Percentiles rank a stretch among this genome's conserved stretches.
Conservation (phyloP, 2,797 vertebrate species). For the Epinephelus coioides region DNA sequence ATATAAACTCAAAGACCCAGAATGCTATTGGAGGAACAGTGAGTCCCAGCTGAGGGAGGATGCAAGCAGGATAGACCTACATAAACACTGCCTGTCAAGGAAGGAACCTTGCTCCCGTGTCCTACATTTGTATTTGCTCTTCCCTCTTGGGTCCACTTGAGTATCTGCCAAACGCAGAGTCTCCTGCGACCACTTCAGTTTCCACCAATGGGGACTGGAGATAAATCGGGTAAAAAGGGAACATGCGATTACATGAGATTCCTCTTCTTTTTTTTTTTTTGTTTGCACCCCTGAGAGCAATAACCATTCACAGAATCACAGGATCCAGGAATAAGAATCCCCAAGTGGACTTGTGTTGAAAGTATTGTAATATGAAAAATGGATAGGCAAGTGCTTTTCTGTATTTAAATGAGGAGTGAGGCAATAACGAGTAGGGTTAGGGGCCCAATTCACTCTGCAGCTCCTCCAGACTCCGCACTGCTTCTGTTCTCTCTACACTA, state of each 20-base stretch:
- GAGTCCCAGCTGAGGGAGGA: conserved; percentile 50
- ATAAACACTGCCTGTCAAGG: conserved; percentile 60
- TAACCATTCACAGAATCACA: conserved; percentile 57
- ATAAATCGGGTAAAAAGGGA: conserved; percentile 56
- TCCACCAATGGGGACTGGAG: conserved; percentile 37
- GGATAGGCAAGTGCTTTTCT: conserved; percentile 21
- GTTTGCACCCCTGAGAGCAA: conserved; percentile 61
- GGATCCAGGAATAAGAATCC: conserved; percentile 63
- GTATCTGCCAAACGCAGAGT: conserved; percentile 42
- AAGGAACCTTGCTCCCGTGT: conserved; percentile 64
- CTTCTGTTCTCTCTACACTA: conserved; percentile 27
- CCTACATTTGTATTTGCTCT: conserved; percentile 72
- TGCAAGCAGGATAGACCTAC: conserved; percentile 45
- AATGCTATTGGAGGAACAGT: conserved; percentile 35
- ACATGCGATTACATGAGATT: conserved; percentile 30
- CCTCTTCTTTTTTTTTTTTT: conserved; percentile 17
- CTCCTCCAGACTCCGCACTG: conserved; percentile 9
- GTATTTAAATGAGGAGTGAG: conserved; percentile 26
- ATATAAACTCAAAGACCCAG: conserved; percentile 61
- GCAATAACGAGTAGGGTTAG: not conserved
- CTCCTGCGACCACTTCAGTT: conserved; percentile 63
- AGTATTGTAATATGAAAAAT: conserved; percentile 40
- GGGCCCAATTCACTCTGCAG: conserved; percentile 7
- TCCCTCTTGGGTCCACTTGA: conserved; percentile 65
- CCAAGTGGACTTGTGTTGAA: conserved; percentile 36